A percentile compares a stretch with the other conserved stretches of the same genome.
These are phyloP conservation scores for Mallotus villosus DNA, from an alignment of 2,797 vertebrate genomes.

Conservation along the genomic window DNA sequence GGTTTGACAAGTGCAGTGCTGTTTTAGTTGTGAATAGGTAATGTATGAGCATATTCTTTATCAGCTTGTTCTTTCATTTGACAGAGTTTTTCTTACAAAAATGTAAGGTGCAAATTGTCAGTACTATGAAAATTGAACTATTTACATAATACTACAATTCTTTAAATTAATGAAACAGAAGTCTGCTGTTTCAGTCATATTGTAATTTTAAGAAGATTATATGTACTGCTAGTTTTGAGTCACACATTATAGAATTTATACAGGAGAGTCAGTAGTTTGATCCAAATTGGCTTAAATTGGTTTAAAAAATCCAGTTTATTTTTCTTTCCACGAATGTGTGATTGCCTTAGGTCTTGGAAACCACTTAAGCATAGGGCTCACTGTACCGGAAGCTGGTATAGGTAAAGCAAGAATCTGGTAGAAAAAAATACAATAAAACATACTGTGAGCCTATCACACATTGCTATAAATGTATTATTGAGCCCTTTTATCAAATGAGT, in stretches of 20 bases:
- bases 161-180: not conserved
- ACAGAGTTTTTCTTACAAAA: not conserved
- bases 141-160: not conserved
- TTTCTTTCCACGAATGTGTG: not conserved
- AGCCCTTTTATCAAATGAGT: too few relatives aligned
- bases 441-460: not conserved
- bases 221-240: too few relatives aligned
- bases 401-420: not conserved
- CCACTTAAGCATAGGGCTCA: not conserved
- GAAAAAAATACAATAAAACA: conserved; percentile 1
- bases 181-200: too few relatives aligned
- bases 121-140: not conserved
- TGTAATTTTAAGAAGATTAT: too few relatives aligned
- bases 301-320: not conserved
- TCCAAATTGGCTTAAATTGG: not conserved
- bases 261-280: conserved; percentile 1
- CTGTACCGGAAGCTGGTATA: conserved; percentile 7
- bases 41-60: not conserved
- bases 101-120: not conserved
- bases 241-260: too few relatives aligned
- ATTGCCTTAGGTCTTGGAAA: conserved; percentile 1
- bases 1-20: not conserved
- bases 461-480: not conserved
- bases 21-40: not conserved
- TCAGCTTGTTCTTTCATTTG: not conserved